Conservation (phyloP, 2,888 invertebrate genomes). For the Neoitamus cyanurus region DNA sequence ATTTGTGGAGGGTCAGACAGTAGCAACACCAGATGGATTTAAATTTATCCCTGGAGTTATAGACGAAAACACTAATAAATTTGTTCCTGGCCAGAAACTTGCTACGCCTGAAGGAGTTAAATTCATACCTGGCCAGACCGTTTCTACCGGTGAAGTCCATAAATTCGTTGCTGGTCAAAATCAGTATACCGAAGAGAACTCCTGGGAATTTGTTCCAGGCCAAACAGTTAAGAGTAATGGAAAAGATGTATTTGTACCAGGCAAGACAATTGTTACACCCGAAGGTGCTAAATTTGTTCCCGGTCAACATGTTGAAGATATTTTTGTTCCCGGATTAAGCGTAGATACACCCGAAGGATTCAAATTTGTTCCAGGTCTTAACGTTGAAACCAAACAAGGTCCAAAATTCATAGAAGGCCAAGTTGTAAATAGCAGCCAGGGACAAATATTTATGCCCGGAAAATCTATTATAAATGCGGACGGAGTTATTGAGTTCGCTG, state of each 20-base stretch:
- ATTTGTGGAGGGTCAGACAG: constrained; percentile 74
- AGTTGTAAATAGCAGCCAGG: constrained; percentile 76
- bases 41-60: constrained; percentile 74
- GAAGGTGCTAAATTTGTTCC: constrained; percentile 75
- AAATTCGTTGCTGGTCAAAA: constrained; percentile 76
- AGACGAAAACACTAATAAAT: constrained; percentile 66
- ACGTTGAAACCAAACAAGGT: constrained; percentile 77
- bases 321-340: constrained; percentile 74
- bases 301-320: constrained; percentile 71
- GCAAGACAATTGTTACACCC: constrained; percentile 72
- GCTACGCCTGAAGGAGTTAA: constrained; percentile 68
- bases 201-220: constrained; percentile 75
- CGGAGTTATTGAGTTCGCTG: constrained; percentile 69
- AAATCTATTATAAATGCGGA: constrained; percentile 68
- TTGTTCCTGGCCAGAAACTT: constrained; percentile 74
- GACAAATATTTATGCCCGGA: constrained; percentile 74
- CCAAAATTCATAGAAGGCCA: constrained; percentile 83
- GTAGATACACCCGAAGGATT: constrained; percentile 70
- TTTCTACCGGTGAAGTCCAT: constrained; percentile 71
- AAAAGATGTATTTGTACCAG: constrained; percentile 71
- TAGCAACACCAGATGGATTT: constrained; percentile 71
- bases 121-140: constrained; percentile 74
- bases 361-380: constrained; percentile 75
- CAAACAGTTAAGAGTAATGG: constrained; percentile 70
- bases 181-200: constrained; percentile 66